Evolutionary conservation across 2,113 vertebrate species (phyloP).

Genomic region (Muntiacus muntjak): DNA sequence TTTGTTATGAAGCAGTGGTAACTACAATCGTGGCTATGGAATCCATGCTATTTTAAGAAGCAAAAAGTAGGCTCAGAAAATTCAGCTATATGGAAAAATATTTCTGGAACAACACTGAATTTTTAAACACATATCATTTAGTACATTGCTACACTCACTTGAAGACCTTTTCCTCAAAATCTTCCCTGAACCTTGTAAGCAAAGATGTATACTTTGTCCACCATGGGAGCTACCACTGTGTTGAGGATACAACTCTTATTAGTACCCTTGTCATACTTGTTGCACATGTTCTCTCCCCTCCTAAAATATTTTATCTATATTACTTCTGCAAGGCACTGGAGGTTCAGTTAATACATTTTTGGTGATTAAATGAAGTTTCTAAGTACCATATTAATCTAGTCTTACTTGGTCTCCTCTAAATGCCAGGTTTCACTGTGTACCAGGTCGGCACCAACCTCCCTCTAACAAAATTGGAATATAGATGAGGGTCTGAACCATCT

Average conservation of each 20-base stretch:
- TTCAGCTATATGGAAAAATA: background rate
- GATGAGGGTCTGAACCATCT: conserved; percentile 63
- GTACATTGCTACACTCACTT: background rate
- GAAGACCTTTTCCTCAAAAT: background rate
- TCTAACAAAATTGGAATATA: conserved; percentile 62
- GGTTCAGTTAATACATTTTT: conserved; percentile 32
- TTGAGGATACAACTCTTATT: background rate
- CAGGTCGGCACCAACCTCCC: background rate
- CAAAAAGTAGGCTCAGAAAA: background rate
- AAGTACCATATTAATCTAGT: conserved; percentile 38
- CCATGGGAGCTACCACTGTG: background rate
- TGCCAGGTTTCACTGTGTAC: conserved; percentile 37
- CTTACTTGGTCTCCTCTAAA: conserved; percentile 28
- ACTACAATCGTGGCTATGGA: background rate
- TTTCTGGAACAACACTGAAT: background rate
- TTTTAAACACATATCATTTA: background rate
- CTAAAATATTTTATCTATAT: background rate
- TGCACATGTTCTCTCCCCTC: background rate
- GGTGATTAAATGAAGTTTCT: conserved; percentile 2
- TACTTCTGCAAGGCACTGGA: background rate
- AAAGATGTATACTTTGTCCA: background rate
- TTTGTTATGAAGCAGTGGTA: background rate
- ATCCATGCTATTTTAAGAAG: background rate
- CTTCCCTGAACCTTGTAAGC: background rate
- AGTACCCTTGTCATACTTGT: background rate